Evolutionary conservation across 2,797 vertebrate genomes (phyloP).

Genomic region (Lemur catta): DNA sequence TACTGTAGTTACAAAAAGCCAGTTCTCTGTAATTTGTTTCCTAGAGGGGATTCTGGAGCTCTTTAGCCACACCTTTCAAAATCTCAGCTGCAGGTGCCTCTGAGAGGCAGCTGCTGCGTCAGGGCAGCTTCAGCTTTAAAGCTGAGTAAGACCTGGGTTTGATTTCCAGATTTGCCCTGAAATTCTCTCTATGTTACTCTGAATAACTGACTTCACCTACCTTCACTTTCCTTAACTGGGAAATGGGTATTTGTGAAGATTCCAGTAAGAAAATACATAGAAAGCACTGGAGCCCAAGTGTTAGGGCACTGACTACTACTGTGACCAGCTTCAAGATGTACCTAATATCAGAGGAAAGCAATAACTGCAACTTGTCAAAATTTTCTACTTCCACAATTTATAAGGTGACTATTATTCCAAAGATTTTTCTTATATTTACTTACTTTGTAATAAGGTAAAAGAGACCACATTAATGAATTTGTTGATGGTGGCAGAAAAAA

Average conservation of each 20-base stretch:
- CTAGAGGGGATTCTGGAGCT: neutral
- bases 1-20: neutral
- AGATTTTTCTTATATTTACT: neutral
- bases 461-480: neutral
- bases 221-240: slow-evolving; percentile 37
- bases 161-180: neutral
- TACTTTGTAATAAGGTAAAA: neutral
- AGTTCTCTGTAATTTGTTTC: neutral
- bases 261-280: neutral
- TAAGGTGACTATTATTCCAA: neutral
- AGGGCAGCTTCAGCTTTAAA: neutral
- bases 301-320: neutral
- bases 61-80: neutral
- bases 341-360: neutral
- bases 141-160: neutral
- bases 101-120: neutral
- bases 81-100: neutral
- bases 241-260: neutral
- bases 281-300: neutral
- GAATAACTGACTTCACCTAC: neutral
- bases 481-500: neutral
- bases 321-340: neutral
- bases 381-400: neutral
- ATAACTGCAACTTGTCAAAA: neutral
- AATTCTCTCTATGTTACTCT: neutral